Evolutionary conservation across 2,113 vertebrate species (phyloP), one percentile per base, ranked within the genome.

Genomic region (Philantomba maxwellii): DNA sequence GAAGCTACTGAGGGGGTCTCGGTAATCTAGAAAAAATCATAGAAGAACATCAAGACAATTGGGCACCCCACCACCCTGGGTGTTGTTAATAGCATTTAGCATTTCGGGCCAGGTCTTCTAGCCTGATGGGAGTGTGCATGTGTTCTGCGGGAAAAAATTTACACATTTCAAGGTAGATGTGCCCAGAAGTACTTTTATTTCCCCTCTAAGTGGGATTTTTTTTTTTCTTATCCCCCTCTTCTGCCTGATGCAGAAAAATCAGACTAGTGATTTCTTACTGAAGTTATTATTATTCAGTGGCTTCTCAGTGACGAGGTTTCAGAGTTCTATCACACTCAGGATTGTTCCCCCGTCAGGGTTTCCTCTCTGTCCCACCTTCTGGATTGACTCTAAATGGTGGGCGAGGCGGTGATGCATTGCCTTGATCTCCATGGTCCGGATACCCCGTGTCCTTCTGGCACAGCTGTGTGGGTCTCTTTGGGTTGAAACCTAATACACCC

Each of bases 221-320:
- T 85, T 70, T 47, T 19, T 49, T 0, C 33, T 77, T 57, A 30
- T n/a, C 49, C 13, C 26, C 30, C 45, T 43, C 36, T 66, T 89
- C 55, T 91, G 39, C n/a, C 13, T 14, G 13, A 55, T 77, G 43
- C 55, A 93, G 86, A 77, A 77, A 77, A 91, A 73, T 60, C 51
- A 30, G 17, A 87, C 28, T 88, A 57, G 33, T 64, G 51, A 55
- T n/a, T 83, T 90, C 66, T 57, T 62, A 51, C 5, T 3, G 43
- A 93, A 58, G 28, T 62, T 28, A 7, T 58, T 39, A 43, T 73
- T 45, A 75, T 55, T 51, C 15, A 45, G 47, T 23, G 58, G 64
- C 36, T 84, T 92, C 53, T 70, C 43, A 43, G 57, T 15, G 33
- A 58, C 78, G 2, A 33, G 60, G 43, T 51, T 87, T 57, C 15